Base-by-base conservation (phyloP, 1,140 invertebrate genomes). In the Brachystomella parvula region DNA sequence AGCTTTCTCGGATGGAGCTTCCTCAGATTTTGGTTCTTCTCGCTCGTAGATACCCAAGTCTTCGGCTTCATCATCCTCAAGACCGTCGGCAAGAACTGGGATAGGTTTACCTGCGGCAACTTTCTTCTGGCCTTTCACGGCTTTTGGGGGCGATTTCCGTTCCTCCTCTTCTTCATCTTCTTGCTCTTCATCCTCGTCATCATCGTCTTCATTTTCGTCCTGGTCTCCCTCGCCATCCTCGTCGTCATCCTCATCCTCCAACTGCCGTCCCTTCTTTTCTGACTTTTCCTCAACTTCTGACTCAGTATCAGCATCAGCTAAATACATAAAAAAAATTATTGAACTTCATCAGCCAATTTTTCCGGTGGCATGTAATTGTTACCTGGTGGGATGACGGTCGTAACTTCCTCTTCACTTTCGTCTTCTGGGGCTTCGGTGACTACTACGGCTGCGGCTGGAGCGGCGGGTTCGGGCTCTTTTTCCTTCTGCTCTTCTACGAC, bases 31-130 rank as follows among this genome's bases (percentile, higher is more conserved):
- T 9, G 35, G 33, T 29, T 63, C 67, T 24, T 61, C 60, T 0
- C 67, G 53, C 21, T 69, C 72, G 47, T 63, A 67, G 47, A 71
- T 61, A 9, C 72, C 72, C 44, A 73, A 59, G 53, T 73, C 72
- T 64, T 73, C 72, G 19, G 72, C 72, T 56, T 73, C 72, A 33
- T 73, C 72, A 63, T 73, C 72, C 32, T 73, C 72, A 30, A 71
- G 67, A 24, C 69, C 67, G 19, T 73, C 72, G 9, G 33, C 68
- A 1, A 73, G 47, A 28, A 59, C 49, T 24, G 72, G 72, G 2
- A 73, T 69, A 39, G 72, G 72, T 56, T 70, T 73, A 30, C 57
- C 61, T 39, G 39, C 56, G n/a, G 19, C 17, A 26, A 47, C 56
- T 30, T 58, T 64, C 32, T 65, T 65, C 59, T 67, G 19, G 29